Evolutionary conservation across 2,888 invertebrate species (phyloP), one percentile per base, ranked within the genome.

Genomic region (Epinotia brunnichana): DNA sequence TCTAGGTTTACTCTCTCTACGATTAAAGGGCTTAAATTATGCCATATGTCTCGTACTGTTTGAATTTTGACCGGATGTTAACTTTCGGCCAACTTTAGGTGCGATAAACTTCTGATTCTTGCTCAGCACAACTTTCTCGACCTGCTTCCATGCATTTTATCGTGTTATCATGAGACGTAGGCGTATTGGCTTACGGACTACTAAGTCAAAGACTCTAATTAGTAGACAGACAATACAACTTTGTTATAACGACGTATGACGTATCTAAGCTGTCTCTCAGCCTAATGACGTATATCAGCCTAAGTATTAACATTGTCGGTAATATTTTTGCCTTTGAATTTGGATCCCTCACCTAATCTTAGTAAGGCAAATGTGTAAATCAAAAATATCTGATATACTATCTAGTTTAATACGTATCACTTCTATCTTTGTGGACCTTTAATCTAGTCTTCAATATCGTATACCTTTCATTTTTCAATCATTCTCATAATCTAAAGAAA

Each of bases 351-450:
- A 29, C 60, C 13, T 64, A 53, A 35, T 60, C 51, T 13, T 60
- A 69, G 39, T 17, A 53, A 17, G 57, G n/a, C 39, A 35, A 21
- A 64, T 48, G 39, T 24, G 11, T 44, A 57, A 35, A 41, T 54
- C 21, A 61, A 17, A 62, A 39, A 19, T 60, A 54, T 48, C 44
- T 53, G 35, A 71, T 59, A 15, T 44, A 60, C 35, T 51, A 44
- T 62, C 44, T 48, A 63, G 57, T 70, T 63, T 29, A 19, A 29
- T 66, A 60, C n/a, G 29, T 66, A 66, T 67, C 60, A 71, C 71
- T 71, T 71, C 67, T 71, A 61, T 67, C 54, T 41, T 29, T 44
- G 41, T 53, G 53, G 39, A 60, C 51, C 57, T 53, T 39, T 60
- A 59, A 64, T 51, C 57, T 70, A 70, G n/a, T 24, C 70, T 51